These are phyloP conservation scores for Notospermus geniculatus DNA, from an alignment of 1,140 invertebrate genomes.

Conservation along the genomic window DNA sequence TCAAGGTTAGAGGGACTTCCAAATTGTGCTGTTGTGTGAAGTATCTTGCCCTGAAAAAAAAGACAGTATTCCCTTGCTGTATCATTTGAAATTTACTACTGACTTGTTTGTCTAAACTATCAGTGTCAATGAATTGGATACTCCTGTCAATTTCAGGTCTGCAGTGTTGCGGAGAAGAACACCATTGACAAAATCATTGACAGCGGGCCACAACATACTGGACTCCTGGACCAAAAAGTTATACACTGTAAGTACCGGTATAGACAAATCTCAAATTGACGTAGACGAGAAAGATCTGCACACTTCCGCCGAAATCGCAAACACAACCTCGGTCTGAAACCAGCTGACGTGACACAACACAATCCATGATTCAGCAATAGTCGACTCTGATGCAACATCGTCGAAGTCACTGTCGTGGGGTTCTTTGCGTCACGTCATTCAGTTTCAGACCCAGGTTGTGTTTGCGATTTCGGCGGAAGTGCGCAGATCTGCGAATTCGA, in stretches of 20 bases:
- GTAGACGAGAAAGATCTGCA: no score
- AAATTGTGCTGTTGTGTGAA: neutral
- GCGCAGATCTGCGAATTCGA: no score
- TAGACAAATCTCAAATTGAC: no score
- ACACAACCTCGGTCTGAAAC: no score
- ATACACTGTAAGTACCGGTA: constrained; percentile 76
- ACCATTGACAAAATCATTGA: constrained; percentile 87
- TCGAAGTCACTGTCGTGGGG: no score
- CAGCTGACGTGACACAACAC: no score
- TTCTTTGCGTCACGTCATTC: no score
- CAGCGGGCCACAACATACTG: constrained; percentile 75
- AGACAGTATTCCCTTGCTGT: constrained; percentile 13
- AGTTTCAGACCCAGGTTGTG: no score
- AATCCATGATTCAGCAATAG: no score
- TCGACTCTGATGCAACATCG: no score
- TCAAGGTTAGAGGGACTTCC: constrained; percentile 68
- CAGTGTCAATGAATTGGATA: neutral
- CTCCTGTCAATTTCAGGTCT: constrained; percentile 25
- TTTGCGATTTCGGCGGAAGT: constrained; percentile 49
- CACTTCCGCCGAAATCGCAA: no score
- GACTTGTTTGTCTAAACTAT: constrained; percentile 55
- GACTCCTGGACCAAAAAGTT: constrained; percentile 72
- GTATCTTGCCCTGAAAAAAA: neutral
- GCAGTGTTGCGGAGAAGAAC: constrained; percentile 64
- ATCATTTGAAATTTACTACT: no score